Evolutionary conservation across 2,888 invertebrate species (phyloP).

Genomic region (Cloeon dipterum): DNA sequence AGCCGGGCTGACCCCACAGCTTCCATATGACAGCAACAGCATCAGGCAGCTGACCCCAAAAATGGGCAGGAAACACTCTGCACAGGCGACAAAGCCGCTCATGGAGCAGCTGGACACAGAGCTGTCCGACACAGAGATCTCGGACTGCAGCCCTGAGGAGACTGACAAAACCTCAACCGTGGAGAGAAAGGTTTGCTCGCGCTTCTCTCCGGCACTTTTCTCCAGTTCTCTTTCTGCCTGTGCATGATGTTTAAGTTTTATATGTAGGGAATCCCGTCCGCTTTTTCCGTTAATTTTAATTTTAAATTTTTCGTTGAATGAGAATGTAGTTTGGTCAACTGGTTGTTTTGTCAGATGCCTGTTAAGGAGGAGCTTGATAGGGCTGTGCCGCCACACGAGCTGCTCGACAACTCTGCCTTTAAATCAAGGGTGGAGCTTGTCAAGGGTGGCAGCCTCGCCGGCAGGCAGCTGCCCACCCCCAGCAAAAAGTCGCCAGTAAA

Average conservation of each 20-base stretch:
- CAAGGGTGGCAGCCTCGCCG: conserved; percentile 41
- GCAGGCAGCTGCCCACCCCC: conserved; percentile 36
- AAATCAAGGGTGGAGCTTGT: conserved; percentile 72
- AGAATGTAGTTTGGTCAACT: no score
- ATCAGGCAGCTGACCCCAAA: conserved; percentile 54
- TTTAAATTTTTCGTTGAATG: no score
- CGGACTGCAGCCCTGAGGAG: conserved; percentile 62
- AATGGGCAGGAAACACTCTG: conserved; percentile 33
- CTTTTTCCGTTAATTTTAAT: no score
- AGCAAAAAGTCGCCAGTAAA: conserved; percentile 13
- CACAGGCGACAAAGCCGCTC: conserved; percentile 27
- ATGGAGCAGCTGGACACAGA: conserved; percentile 46
- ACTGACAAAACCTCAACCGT: conserved; percentile 46
- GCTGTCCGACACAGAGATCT: conserved; percentile 67
- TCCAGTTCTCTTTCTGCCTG: no score
- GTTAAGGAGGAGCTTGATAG: conserved; percentile 50
- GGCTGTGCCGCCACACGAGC: conserved; percentile 65
- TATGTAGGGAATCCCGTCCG: no score
- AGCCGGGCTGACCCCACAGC: conserved; percentile 60
- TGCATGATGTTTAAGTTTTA: no score
- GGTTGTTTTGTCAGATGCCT: conserved; percentile 5
- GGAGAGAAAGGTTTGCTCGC: conserved; percentile 29
- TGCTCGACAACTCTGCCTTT: conserved; percentile 69
- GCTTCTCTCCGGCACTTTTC: no score
- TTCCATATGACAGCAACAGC: conserved; percentile 57